Evolutionary conservation across 2,113 vertebrate species (phyloP).

Genomic region (Myiopsitta monachus): DNA sequence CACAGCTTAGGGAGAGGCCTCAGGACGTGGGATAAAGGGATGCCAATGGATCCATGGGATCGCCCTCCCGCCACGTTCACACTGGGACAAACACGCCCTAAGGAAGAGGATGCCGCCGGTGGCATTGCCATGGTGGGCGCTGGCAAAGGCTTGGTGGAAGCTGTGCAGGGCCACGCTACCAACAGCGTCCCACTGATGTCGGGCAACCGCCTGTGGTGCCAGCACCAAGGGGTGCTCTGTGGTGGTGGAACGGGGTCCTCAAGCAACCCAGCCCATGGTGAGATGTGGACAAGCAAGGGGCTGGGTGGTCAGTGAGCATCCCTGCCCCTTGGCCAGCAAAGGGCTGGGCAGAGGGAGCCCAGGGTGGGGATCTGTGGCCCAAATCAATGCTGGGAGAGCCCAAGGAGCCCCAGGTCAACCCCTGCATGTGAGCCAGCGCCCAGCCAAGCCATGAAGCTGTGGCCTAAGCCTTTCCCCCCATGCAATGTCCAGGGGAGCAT

Average conservation of each 20-base stretch:
- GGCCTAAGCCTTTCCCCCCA: fast-evolving
- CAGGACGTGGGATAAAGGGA: background rate
- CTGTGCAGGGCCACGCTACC: too few species aligned
- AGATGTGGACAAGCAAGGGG: background rate
- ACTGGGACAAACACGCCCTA: too few species aligned
- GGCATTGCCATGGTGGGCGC: fast-evolving
- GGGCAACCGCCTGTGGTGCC: background rate
- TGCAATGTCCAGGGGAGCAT: fast-evolving
- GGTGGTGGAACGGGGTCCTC: fast-evolving
- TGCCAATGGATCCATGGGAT: background rate
- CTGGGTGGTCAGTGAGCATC: background rate
- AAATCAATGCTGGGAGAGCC: background rate
- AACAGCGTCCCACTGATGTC: background rate
- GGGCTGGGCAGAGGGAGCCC: background rate
- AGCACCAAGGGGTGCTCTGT: fast-evolving
- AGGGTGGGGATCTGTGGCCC: fast-evolving
- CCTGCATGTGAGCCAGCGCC: fast-evolving
- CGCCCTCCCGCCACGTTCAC: background rate
- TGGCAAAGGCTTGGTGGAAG: too few species aligned
- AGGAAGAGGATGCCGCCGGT: fast-evolving
- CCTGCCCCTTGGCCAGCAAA: background rate
- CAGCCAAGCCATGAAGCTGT: fast-evolving
- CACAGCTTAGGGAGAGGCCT: background rate
- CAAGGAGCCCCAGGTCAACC: fast-evolving
- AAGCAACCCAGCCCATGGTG: background rate